These are phyloP conservation scores for Drosophila vallismaia DNA, from an alignment of 2,888 invertebrate species.

Conservation along the genomic window DNA sequence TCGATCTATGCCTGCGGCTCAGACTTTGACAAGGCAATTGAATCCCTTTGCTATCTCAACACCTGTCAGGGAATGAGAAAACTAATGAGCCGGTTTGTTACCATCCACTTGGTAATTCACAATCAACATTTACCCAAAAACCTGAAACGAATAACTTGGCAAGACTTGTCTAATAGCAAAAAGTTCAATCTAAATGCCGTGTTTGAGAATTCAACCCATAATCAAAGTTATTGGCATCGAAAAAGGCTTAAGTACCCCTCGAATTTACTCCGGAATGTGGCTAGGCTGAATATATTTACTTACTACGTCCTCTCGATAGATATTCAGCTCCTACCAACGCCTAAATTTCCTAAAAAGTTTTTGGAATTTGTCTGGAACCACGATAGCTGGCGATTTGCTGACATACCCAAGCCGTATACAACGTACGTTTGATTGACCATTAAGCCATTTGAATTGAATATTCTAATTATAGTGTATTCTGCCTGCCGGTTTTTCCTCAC, in stretches of 20 bases:
- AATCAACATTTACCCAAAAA: conserved; percentile 85
- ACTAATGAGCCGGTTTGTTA: conserved; percentile 83
- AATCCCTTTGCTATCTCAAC: conserved; percentile 25
- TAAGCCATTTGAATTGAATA: too few relatives aligned
- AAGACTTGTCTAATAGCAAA: background rate
- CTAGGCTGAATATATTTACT: conserved; percentile 90
- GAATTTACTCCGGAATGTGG: conserved; percentile 92
- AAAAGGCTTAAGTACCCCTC: conserved; percentile 90
- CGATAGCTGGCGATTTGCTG: background rate
- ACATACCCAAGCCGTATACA: conserved; percentile 11
- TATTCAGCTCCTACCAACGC: conserved; percentile 93
- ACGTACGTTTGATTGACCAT: conserved; percentile 14
- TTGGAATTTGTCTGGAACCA: conserved; percentile 87
- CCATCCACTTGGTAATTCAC: conserved; percentile 87
- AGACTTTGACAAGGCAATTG: conserved; percentile 29
- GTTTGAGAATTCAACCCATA: conserved; percentile 12
- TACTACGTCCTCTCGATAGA: conserved; percentile 92
- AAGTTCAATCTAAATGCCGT: background rate
- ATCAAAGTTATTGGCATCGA: conserved; percentile 71
- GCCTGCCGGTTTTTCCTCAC: conserved; percentile 40
- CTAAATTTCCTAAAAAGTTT: conserved; percentile 89
- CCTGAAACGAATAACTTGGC: conserved; percentile 19
- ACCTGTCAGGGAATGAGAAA: conserved; percentile 11
- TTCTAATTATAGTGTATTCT: conserved; percentile 29
- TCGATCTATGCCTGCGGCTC: conserved; percentile 37